Conservation (phyloP, 1,140 invertebrate genomes). For the Apis cerana region DNA sequence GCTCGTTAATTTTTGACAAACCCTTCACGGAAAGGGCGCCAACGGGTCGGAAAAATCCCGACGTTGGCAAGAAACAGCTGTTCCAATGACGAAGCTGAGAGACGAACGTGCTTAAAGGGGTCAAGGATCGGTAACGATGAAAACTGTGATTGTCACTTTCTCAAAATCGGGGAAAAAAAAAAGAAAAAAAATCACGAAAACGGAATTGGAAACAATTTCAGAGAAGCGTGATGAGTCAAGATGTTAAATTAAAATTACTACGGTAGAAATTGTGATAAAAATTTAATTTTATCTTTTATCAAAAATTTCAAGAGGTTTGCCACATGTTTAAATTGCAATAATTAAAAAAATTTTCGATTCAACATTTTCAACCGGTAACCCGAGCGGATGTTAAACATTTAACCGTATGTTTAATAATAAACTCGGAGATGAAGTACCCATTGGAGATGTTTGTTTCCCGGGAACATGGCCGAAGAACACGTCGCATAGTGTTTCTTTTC, state of each 20-base stretch:
- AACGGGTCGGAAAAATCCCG: not conserved
- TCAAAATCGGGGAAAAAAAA: not conserved
- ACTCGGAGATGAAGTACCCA: not conserved
- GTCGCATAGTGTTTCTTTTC: constrained; percentile 38
- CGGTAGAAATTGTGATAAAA: not conserved
- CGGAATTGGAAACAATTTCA: not conserved
- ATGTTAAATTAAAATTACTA: not conserved
- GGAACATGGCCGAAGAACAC: not conserved
- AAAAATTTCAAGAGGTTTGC: not conserved
- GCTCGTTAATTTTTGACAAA: constrained; percentile 20
- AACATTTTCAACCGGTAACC: not conserved
- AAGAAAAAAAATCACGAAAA: too few species aligned
- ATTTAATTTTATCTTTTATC: not conserved
- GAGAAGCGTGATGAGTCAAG: not conserved
- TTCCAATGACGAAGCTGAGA: not conserved
- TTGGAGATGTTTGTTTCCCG: constrained; percentile 1
- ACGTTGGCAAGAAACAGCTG: constrained; percentile 1
- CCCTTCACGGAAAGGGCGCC: not conserved
- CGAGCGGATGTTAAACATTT: not conserved
- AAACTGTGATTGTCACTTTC: not conserved
- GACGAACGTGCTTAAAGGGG: constrained; percentile 18
- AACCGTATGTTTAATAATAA: constrained; percentile 13
- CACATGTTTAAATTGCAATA: not conserved
- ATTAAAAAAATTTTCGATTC: not conserved
- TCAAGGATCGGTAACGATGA: constrained; percentile 35